Conservation (phyloP, 2,113 vertebrate species). For the Cygnus buccinator region DNA sequence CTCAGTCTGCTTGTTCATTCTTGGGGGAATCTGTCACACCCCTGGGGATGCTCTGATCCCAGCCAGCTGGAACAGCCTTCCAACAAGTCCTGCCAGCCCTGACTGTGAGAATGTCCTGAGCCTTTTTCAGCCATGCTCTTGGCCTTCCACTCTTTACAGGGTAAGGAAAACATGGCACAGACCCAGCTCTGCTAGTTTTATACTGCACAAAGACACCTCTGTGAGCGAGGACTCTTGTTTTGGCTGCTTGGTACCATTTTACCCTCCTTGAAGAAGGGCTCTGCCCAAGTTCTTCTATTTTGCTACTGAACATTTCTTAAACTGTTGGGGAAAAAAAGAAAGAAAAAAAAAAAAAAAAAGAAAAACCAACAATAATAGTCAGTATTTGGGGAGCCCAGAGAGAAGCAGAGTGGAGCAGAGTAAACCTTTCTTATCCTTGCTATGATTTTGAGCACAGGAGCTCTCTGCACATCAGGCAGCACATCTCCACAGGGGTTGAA, state of each 20-base stretch:
- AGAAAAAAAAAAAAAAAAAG: not conserved
- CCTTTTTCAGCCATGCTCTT: constrained; percentile 67
- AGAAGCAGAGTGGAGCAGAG: not conserved
- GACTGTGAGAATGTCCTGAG: constrained; percentile 71
- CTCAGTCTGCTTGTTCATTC: constrained; percentile 64
- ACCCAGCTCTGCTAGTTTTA: constrained; percentile 54
- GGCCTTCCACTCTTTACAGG: constrained; percentile 55
- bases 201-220: constrained; percentile 61
- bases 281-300: constrained; percentile 40
- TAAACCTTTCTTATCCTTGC: not conserved
- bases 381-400: not conserved
- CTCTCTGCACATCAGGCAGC: not conserved
- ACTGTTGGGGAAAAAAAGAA: not conserved
- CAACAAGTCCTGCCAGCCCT: not conserved
- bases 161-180: constrained; percentile 57
- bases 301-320: constrained; percentile 43
- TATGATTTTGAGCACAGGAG: not conserved
- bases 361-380: not conserved
- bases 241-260: constrained; percentile 42
- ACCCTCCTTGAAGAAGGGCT: constrained; percentile 16
- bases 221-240: constrained; percentile 48
- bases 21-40: constrained; percentile 69
- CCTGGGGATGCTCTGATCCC: constrained; percentile 61
- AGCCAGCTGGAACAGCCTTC: constrained; percentile 63
- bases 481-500: not conserved